phyloP scores from a whole-genome alignment of 1,140 invertebrate genomes.

The Subanguina moxae region DNA sequence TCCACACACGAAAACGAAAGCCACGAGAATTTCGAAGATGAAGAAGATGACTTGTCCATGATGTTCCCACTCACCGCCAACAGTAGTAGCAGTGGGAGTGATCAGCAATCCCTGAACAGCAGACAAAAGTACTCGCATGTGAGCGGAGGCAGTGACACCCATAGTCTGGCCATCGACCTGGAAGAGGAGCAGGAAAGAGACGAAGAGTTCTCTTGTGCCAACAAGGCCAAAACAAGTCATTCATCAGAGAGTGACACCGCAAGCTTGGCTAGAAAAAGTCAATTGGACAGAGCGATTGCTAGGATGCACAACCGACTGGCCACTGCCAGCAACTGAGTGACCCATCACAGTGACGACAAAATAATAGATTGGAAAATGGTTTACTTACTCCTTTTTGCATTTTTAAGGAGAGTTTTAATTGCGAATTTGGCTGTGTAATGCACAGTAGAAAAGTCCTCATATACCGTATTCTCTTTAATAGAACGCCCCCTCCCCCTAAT shows the following conservation, averaged over 20 bases:
- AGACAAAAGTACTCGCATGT: not conserved
- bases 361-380: no score
- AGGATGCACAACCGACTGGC: slow-evolving; percentile 21
- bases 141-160: not conserved
- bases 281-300: slow-evolving; percentile 29
- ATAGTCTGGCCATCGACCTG: slow-evolving; percentile 3
- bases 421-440: no score
- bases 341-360: no score
- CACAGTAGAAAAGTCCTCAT: no score
- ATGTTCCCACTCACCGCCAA: not conserved
- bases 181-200: slow-evolving; percentile 15
- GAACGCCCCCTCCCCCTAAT: no score
- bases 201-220: not conserved
- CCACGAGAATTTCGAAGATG: not conserved
- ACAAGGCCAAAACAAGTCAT: not conserved
- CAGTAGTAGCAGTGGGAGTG: not conserved
- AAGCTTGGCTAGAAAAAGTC: slow-evolving; percentile 6
- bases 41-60: not conserved
- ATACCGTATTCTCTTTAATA: no score
- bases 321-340: not conserved
- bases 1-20: not conserved
- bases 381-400: no score
- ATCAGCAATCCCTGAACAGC: not conserved
- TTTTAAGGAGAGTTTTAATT: no score
- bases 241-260: slow-evolving; percentile 6